Evolutionary conservation across 2,113 vertebrate species (phyloP), one percentile per base, ranked within the genome.

Genomic region (Silurus meridionalis): DNA sequence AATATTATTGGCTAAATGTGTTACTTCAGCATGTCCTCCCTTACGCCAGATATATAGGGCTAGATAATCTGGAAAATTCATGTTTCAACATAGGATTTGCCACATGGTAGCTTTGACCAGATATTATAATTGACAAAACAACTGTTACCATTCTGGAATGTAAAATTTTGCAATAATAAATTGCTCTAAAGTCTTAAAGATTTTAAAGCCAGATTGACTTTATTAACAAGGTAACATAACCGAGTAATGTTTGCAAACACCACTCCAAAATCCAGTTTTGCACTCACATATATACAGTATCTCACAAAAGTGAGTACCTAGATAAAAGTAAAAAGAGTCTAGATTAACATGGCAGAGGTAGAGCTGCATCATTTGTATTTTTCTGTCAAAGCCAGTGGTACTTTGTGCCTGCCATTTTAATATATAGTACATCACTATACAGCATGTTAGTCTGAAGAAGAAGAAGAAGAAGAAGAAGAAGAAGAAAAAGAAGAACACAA

Each of bases 341-440:
- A 37, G 37, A 37, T 37, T 37, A 37, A 37, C 37, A 37, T 37
- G 37, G 37, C 37, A 37, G 37, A 37, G 37, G 37, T 37, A 37
- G 37, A 37, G 37, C 37, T 37, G 37, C 63, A 80, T 17, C 19
- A 80, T 87, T 85, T 83, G 78, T 84, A 84, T 86, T 83, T 86
- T 83, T 75, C 52, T 84, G 86, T 83, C 46, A 80, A 80, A 86
- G 80, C 66, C 83, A 83, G 37, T 63, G 71, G 28, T 67, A 84
- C 69, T 78, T 90, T 84, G 19, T 64, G 74, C 58, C 66, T 58
- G 84, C 83, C n/a, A 14, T 63, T 53, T n/a, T 17, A 15, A 23
- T 86, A 83, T 88, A 79, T 81, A 37, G 2, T 53, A 53, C 72
- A 75, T 87, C 83, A 80, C 80, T 37, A n/a, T 46, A 46, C 37